Conservation (phyloP, 2,888 invertebrate species). For the Allophyes oxyacanthae region DNA sequence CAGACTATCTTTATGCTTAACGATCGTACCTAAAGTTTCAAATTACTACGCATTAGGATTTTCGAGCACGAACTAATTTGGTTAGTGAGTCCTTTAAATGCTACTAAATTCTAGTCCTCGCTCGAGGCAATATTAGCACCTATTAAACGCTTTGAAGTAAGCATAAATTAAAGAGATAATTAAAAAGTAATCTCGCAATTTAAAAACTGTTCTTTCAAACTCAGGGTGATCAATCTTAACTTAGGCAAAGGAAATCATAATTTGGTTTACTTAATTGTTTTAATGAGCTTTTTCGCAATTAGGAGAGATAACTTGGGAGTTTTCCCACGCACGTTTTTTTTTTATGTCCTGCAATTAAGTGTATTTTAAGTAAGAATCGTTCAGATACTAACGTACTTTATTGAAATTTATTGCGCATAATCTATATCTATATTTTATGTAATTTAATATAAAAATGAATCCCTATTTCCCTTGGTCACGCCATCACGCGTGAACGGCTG, state of each 20-base stretch:
- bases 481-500: too few relatives aligned
- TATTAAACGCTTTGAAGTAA: slow-evolving; percentile 3
- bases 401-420: slow-evolving; percentile 41
- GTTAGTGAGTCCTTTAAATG: background rate
- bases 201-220: slow-evolving; percentile 24
- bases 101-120: background rate
- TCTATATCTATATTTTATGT: too few relatives aligned
- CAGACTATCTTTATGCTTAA: background rate
- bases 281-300: slow-evolving; percentile 55
- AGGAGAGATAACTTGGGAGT: slow-evolving; percentile 32
- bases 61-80: slow-evolving; percentile 1
- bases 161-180: slow-evolving; percentile 18
- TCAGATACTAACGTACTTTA: slow-evolving; percentile 36
- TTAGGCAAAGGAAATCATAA: slow-evolving; percentile 47
- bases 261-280: slow-evolving; percentile 51
- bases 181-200: slow-evolving; percentile 29
- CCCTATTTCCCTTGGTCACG: too few relatives aligned
- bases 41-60: slow-evolving; percentile 4
- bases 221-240: slow-evolving; percentile 51
- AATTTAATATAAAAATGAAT: too few relatives aligned
- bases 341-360: slow-evolving; percentile 45
- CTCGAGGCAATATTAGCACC: background rate
- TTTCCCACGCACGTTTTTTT: slow-evolving; percentile 33
- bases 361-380: slow-evolving; percentile 43
- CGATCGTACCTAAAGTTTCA: background rate